Evolutionary conservation across 2,888 invertebrate genomes (phyloP).

Genomic region (Lasioglossum villosulum): DNA sequence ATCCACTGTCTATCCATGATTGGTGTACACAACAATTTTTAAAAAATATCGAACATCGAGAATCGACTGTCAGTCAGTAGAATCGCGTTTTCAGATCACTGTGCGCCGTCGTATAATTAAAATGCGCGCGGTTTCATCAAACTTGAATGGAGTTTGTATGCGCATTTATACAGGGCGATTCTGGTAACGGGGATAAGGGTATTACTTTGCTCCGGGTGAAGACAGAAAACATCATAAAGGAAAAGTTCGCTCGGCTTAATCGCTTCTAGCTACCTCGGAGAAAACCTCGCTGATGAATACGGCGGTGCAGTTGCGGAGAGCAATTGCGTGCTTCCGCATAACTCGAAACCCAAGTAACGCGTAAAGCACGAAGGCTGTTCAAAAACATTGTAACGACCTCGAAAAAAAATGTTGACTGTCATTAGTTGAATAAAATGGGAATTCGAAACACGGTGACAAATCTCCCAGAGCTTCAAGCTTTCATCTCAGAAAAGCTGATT

Average conservation of each 20-base stretch:
- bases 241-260: neutral
- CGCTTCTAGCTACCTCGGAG: neutral
- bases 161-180: neutral
- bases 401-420: neutral
- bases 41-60: too few relatives aligned
- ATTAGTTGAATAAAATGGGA: neutral
- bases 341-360: neutral
- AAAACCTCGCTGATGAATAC: neutral
- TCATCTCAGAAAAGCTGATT: neutral
- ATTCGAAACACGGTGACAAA: neutral
- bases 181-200: neutral
- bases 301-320: neutral
- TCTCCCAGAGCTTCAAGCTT: neutral
- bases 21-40: too few relatives aligned
- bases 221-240: neutral
- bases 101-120: neutral
- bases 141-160: constrained; percentile 8
- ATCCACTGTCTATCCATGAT: too few relatives aligned
- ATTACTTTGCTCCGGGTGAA: neutral
- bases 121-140: constrained; percentile 1
- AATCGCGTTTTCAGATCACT: too few relatives aligned
- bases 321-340: neutral
- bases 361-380: too few relatives aligned
- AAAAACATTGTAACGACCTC: neutral
- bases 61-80: too few relatives aligned